phyloP scores from a whole-genome alignment of 2,797 vertebrate species.

The Rhinella marina region DNA sequence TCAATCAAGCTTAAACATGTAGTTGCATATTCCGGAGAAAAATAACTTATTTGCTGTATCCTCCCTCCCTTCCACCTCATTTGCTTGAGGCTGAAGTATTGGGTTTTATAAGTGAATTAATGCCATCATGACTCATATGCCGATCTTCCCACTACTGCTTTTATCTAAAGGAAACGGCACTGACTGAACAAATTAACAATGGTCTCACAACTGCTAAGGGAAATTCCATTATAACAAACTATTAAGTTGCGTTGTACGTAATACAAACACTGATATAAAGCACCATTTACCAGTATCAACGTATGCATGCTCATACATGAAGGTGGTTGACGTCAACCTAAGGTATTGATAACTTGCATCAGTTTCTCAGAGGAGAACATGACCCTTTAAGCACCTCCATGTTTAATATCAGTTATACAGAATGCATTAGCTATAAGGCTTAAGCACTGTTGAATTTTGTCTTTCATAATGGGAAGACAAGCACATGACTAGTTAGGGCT shows the following conservation, averaged over 20 bases:
- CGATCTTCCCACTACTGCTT: constrained; percentile 11
- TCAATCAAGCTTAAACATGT: constrained; percentile 36
- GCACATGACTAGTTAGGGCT: not conserved
- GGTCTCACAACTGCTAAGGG: constrained; percentile 1
- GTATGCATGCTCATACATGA: not conserved
- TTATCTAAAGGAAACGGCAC: constrained; percentile 29
- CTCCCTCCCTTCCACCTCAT: constrained; percentile 1
- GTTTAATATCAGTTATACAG: not conserved
- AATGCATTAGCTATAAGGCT: not conserved
- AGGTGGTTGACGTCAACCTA: not conserved
- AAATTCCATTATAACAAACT: constrained; percentile 31
- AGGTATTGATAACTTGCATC: constrained; percentile 18
- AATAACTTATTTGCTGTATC: constrained; percentile 21
- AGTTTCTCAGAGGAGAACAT: not conserved
- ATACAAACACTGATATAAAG: constrained; percentile 8
- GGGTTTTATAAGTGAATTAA: constrained; percentile 15
- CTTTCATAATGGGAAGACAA: not conserved
- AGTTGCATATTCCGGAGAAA: constrained; percentile 13
- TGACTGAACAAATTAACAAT: constrained; percentile 25
- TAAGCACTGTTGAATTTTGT: not conserved
- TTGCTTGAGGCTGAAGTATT: constrained; percentile 19
- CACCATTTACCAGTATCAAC: not conserved
- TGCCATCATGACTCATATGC: constrained; percentile 41
- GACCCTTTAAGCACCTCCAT: not conserved
- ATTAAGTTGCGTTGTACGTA: constrained; percentile 13